These are phyloP conservation scores for Bettongia penicillata DNA, from an alignment of 2,113 vertebrate genomes.

Conservation along the genomic window DNA sequence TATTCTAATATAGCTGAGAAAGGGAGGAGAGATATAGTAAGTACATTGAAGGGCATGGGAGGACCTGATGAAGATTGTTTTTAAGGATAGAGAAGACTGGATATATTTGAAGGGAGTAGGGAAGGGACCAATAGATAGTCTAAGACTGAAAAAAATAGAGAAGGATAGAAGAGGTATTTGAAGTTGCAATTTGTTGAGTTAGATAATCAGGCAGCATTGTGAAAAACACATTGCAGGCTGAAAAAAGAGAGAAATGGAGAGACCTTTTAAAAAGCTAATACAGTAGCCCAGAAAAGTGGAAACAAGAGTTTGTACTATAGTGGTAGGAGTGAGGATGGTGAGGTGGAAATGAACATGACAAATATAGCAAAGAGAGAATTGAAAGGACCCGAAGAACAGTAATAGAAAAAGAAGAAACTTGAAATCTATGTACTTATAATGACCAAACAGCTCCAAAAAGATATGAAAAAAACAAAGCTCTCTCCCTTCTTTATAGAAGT, in stretches of 20 bases:
- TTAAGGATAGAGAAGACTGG: too few species aligned
- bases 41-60: too few species aligned
- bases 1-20: too few species aligned
- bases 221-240: neutral
- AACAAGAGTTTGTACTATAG: neutral
- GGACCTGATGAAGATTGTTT: too few species aligned
- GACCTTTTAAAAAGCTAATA: neutral
- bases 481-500: neutral
- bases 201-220: neutral
- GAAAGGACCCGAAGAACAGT: neutral
- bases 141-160: neutral
- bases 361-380: neutral
- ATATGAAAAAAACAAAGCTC: neutral
- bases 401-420: neutral
- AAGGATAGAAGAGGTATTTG: neutral
- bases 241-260: neutral
- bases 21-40: too few species aligned
- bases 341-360: neutral
- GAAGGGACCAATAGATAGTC: neutral
- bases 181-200: neutral
- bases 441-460: neutral
- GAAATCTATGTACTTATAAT: neutral
- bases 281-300: neutral
- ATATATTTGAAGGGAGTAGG: too few species aligned
- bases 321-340: neutral